A percentile compares a stretch with the other conserved stretches of the same genome.
Conservation (phyloP, 1,140 invertebrate genomes). For the Halictus rubicundus region DNA sequence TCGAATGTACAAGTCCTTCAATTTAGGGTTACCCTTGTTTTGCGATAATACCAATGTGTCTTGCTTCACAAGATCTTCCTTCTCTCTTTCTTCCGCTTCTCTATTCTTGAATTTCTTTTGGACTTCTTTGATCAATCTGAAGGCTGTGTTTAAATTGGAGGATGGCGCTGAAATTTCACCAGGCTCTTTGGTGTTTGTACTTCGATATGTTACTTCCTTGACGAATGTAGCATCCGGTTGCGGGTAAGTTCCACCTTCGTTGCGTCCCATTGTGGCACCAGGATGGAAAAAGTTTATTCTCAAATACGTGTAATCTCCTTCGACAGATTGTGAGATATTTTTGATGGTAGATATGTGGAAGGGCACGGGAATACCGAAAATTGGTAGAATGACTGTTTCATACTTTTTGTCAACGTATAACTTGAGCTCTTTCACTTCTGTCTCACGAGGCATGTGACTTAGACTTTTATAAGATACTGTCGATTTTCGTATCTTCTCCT, state of each 20-base stretch:
- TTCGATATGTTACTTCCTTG: slow-evolving; percentile 99
- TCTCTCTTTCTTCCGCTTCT: slow-evolving; percentile 99
- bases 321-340: slow-evolving; percentile 98
- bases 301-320: slow-evolving; percentile 99
- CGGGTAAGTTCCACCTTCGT: slow-evolving; percentile 93
- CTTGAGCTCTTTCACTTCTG: slow-evolving; percentile 96
- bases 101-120: slow-evolving; percentile 99
- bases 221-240: slow-evolving; percentile 98
- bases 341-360: slow-evolving; percentile 99
- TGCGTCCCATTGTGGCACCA: slow-evolving; percentile 95
- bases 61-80: slow-evolving; percentile 99
- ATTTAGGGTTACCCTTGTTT: slow-evolving; percentile 98
- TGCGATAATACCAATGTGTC: slow-evolving; percentile 97
- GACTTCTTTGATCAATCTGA: slow-evolving; percentile 98
- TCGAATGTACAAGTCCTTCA: slow-evolving; percentile 99
- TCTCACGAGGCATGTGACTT: slow-evolving; percentile 95
- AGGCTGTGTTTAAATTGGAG: slow-evolving; percentile 97
- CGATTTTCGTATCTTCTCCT: slow-evolving; percentile 95
- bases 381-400: slow-evolving; percentile 97
- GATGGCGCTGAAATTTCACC: slow-evolving; percentile 97
- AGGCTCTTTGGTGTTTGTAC: slow-evolving; percentile 98
- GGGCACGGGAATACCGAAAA: slow-evolving; percentile 97
- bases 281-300: slow-evolving; percentile 99
- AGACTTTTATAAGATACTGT: slow-evolving; percentile 97
- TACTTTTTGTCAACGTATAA: slow-evolving; percentile 98